phyloP scores from a whole-genome alignment of 2,888 invertebrate genomes.

The Thalpophila matura region DNA sequence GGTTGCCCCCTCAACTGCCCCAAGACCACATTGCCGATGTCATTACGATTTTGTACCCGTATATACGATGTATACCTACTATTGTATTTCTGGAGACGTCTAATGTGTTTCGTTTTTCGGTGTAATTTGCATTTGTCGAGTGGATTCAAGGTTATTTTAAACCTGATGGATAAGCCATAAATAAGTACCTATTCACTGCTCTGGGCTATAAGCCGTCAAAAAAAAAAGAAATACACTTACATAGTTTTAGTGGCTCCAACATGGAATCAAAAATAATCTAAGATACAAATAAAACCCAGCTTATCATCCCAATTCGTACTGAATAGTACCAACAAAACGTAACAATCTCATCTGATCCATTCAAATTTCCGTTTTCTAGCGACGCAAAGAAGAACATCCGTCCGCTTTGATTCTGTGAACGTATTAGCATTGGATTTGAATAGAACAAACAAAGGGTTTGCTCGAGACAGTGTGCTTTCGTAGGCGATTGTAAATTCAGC shows the following conservation, averaged over 20 bases:
- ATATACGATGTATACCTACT: conserved; percentile 47
- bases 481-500: conserved; percentile 89
- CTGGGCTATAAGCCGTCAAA: too few species aligned
- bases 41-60: conserved; percentile 65
- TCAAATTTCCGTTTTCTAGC: conserved; percentile 81
- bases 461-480: conserved; percentile 89
- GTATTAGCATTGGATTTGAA: conserved; percentile 90
- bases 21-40: conserved; percentile 71
- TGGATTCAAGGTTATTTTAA: conserved; percentile 4
- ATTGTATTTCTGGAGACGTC: conserved; percentile 26
- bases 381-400: conserved; percentile 85
- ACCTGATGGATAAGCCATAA: conserved; percentile 4
- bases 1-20: conserved; percentile 72
- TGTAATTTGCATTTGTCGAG: conserved; percentile 44
- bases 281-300: conserved; percentile 19
- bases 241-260: too few species aligned
- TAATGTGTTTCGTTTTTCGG: conserved; percentile 49
- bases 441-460: conserved; percentile 90
- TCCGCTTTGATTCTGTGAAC: conserved; percentile 88
- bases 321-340: conserved; percentile 69
- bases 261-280: not conserved
- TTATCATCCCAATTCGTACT: conserved; percentile 13
- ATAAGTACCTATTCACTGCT: not conserved
- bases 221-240: too few species aligned
- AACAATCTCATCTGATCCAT: conserved; percentile 78